phyloP scores from a whole-genome alignment of 2,797 vertebrate species.

The Periophthalmus magnuspinnatus region DNA sequence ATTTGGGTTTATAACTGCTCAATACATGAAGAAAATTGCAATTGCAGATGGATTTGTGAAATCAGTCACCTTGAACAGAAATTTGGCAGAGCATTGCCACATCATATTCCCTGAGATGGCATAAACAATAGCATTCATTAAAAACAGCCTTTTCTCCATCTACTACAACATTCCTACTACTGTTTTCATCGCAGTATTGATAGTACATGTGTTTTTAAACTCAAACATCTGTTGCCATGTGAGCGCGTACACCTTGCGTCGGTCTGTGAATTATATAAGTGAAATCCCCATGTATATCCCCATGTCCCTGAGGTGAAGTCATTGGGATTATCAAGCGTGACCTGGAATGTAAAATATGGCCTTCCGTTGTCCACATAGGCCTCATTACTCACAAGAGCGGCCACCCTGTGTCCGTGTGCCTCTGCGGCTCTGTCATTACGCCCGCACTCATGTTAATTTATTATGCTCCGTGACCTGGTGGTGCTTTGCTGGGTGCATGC shows the following conservation, averaged over 20 bases:
- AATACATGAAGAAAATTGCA: not conserved
- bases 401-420: conserved; percentile 10
- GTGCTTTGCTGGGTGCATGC: conserved; percentile 11
- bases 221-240: conserved; percentile 18
- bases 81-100: not conserved
- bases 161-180: not conserved
- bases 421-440: conserved; percentile 20
- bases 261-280: conserved; percentile 17
- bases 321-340: conserved; percentile 15
- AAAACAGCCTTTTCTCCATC: not conserved
- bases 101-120: not conserved
- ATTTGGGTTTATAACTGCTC: not conserved
- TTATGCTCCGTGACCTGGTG: conserved; percentile 24
- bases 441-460: conserved; percentile 21
- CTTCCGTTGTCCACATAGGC: conserved; percentile 19
- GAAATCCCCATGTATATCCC: conserved; percentile 14
- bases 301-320: conserved; percentile 7
- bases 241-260: conserved; percentile 12
- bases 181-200: not conserved
- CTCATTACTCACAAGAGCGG: conserved; percentile 25
- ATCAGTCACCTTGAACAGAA: not conserved
- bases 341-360: conserved; percentile 38
- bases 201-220: not conserved
- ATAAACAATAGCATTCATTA: not conserved
- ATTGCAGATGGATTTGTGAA: not conserved